Evolutionary conservation across 2,113 vertebrate species (phyloP), one percentile per base, ranked within the genome.

Genomic region (Mus pahari): DNA sequence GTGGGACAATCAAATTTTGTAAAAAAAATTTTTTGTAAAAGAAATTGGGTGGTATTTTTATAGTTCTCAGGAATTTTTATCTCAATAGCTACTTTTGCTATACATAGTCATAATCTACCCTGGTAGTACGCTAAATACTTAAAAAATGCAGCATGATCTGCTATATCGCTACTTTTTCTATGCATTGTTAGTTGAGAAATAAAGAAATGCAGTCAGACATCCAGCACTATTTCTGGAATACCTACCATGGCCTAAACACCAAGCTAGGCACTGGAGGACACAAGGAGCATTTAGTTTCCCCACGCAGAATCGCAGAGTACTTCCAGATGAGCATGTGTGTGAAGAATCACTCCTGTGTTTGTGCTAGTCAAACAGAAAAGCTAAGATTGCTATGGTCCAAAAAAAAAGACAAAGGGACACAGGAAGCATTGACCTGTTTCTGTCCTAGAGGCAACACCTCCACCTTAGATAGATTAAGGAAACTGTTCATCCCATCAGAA

Each of bases 1-100:
- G 95, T 89, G 45, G 81, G 39, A 83, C 96, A 96, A 92, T 84
- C 39, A 13, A 75, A 95, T 94, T 95, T 95, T 79, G 5, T 90
- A 78, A n/a, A n/a, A n/a, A n/a, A n/a, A n/a, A 66, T 94, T 95
- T 95, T 87, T 96, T 96, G 95, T 91, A 79, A 96, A 95, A 96
- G 90, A 96, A 96, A 96, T 88, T 89, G 74, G 94, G 58, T 96
- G 92, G 90, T 97, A 97, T 95, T 97, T 97, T 96, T 97, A 77
- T 88, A 97, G 92, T 95, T 97, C 96, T 92, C 58, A 71, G 95
- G 87, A 96, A 94, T 97, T 97, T 96, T 90, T 96, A 42, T 95
- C 86, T 97, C 82, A 91, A 64, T 87, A 94, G 77, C 91, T 91
- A 94, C 70, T 96, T 94, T 91, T 96, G 7, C 94, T 96, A 91